A percentile compares a stretch with the other conserved stretches of the same genome.
phyloP scores from a whole-genome alignment of 2,113 vertebrate genomes.

The Pelusios castaneus region DNA sequence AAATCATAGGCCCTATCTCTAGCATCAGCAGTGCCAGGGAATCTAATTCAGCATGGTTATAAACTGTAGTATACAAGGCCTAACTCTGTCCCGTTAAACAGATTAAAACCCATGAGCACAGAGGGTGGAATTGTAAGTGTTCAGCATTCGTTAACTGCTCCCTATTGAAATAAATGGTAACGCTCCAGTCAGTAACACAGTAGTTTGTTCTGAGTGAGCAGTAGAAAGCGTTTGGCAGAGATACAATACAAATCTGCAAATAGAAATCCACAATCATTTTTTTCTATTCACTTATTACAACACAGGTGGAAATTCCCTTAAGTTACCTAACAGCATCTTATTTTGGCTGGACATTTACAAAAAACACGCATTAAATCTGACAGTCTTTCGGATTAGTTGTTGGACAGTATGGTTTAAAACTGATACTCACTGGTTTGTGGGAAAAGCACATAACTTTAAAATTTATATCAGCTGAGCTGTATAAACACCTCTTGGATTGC shows the following conservation, averaged over 20 bases:
- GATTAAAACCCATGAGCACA: neutral
- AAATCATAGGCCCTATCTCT: neutral
- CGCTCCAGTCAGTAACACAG: constrained; percentile 26
- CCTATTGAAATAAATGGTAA: neutral
- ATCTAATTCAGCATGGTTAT: neutral
- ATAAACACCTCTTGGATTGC: neutral
- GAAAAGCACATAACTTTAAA: neutral
- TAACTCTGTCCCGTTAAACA: neutral
- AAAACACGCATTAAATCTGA: neutral
- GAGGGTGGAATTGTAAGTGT: neutral
- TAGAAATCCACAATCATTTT: neutral
- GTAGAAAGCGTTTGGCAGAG: constrained; percentile 7
- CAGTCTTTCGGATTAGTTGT: neutral
- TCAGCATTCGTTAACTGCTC: neutral
- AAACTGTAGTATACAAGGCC: accelerated
- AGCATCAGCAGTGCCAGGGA: neutral
- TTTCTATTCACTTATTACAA: neutral
- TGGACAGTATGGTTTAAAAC: neutral
- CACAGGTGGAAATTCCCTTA: neutral
- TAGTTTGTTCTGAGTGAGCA: constrained; percentile 15
- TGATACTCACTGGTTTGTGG: neutral
- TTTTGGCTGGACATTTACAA: neutral
- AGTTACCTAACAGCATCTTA: neutral
- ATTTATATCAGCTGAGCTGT: neutral
- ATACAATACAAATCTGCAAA: neutral